Evolutionary conservation across 2,797 vertebrate genomes (phyloP), one percentile per base, ranked within the genome.

Genomic region (Taenioides sp.): DNA sequence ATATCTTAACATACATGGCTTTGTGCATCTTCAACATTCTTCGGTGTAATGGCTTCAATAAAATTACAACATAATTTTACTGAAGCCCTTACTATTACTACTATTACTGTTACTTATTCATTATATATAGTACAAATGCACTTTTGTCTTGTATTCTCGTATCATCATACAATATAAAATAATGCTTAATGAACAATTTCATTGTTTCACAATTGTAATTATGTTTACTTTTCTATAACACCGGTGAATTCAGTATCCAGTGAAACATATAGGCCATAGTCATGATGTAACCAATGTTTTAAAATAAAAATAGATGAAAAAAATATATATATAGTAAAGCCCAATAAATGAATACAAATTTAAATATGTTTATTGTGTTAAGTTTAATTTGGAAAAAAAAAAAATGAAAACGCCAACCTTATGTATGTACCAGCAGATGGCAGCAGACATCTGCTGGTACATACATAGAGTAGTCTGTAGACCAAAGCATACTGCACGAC

Each of bases 381-480:
- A n/a, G 37, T 16, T 43, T 47, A 2, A 16, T 2, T 16, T 47
- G 43, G 16, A 12, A 10, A 40, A 7, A 37, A 37, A 37, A 1
- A n/a, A n/a, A 54, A 54, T 2, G 5, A 34, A 34, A 34, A 34
- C 34, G 9, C 9, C n/a, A 7, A 3, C 4, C 7, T 1, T 23
- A 59, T 17, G 57, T 16, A 11, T 17, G 27, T 2, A 61, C 88
- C 91, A 90, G 80, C 81, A 90, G 89, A 63, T 74, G 89, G 89
- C n/a, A 74, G 69, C 79, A 80, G 23, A 52, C 1, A 34, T 62
- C 68, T n/a, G n/a, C n/a, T n/a, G n/a, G n/a, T n/a, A n/a, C n/a
- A n/a, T n/a, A n/a, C n/a, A n/a, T n/a, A n/a, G n/a, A n/a, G n/a
- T n/a, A n/a, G n/a, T n/a, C n/a, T n/a, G n/a, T n/a, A n/a, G n/a